Percentiles rank a stretch among this genome's conserved stretches.
Conservation (phyloP, 2,888 invertebrate species). For the Laspeyria flexula region DNA sequence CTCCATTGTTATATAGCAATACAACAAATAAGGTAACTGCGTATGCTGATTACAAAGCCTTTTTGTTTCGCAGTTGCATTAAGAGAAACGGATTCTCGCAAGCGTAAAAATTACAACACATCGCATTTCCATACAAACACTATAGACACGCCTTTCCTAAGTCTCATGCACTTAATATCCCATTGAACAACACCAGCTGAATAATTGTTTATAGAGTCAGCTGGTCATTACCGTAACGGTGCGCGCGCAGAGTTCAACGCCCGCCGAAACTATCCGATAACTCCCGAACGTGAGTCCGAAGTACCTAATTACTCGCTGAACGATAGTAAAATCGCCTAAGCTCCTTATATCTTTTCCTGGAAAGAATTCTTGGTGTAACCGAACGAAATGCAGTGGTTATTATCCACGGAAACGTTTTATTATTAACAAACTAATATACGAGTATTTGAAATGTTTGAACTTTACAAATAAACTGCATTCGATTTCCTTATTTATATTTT, state of each 20-base stretch:
- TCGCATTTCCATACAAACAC: slow-evolving; percentile 41
- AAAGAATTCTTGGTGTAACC: slow-evolving; percentile 21
- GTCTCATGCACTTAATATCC: slow-evolving; percentile 45
- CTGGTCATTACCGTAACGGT: slow-evolving; percentile 64
- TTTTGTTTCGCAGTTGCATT: slow-evolving; percentile 29
- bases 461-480: neutral
- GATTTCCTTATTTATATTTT: neutral
- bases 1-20: slow-evolving; percentile 26
- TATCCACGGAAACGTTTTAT: slow-evolving; percentile 27
- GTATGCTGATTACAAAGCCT: slow-evolving; percentile 28
- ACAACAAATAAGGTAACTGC: slow-evolving; percentile 28
- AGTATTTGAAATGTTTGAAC: slow-evolving; percentile 4
- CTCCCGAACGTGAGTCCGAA: slow-evolving; percentile 33
- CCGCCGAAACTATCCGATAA: slow-evolving; percentile 43
- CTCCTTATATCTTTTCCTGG: slow-evolving; percentile 23
- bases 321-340: slow-evolving; percentile 18
- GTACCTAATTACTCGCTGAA: slow-evolving; percentile 22
- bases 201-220: slow-evolving; percentile 69
- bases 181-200: slow-evolving; percentile 55
- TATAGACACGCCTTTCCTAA: slow-evolving; percentile 17
- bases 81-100: slow-evolving; percentile 26
- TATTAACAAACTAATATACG: slow-evolving; percentile 15
- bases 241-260: slow-evolving; percentile 31
- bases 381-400: neutral
- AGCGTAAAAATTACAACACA: slow-evolving; percentile 39